Base-by-base conservation (phyloP, 2,888 invertebrate genomes). In the Eupithecia insigniata region DNA sequence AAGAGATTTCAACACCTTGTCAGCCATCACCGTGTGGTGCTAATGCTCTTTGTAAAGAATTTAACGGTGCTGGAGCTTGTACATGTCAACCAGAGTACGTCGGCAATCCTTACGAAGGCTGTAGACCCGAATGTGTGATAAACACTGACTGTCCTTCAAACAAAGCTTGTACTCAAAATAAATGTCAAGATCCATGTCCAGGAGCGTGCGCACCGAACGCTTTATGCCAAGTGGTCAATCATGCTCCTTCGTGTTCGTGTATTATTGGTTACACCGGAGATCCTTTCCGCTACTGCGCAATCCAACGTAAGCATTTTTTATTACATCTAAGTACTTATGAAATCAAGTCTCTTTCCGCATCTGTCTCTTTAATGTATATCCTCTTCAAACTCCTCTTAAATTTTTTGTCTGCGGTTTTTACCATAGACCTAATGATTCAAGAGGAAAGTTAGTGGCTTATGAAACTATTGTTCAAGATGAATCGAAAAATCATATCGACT, bases 151-250 rank as follows among this genome's bases (percentile, higher is more conserved):
- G 97, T 85, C 92, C 96, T 14, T 95, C 96, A 12, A 95, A 96
- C 81, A 95, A 91, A 81, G 96, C 96, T n/a, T 97, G 97, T 82
- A 91, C 96, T 12, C 95, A 96, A 83, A 96, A 95, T 80, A 96
- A 96, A 89, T 97, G 97, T 85, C 91, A 94, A 80, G 96, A 97
- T 88, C 97, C 97, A 60, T 97, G 97, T 83, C 96, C 96, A 5
- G 97, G 97, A 77, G 96, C 96, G 12, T 97, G 97, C 87, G 97
- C 97, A 1, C 95, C 95, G 78, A 97, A 97, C 85, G 96, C 97
- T 12, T 89, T 96, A 39, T 97, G 97, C 84, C 96, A 96, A 90
- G 96, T 96, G 28, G 95, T 96, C 7, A 96, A 96, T 80, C 96
- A 97, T 88, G 89, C 97, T 82, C 96, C 96, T 69, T 94, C 95